These are phyloP conservation scores for Tribolium madens DNA, from an alignment of 1,140 invertebrate species.

Conservation along the genomic window DNA sequence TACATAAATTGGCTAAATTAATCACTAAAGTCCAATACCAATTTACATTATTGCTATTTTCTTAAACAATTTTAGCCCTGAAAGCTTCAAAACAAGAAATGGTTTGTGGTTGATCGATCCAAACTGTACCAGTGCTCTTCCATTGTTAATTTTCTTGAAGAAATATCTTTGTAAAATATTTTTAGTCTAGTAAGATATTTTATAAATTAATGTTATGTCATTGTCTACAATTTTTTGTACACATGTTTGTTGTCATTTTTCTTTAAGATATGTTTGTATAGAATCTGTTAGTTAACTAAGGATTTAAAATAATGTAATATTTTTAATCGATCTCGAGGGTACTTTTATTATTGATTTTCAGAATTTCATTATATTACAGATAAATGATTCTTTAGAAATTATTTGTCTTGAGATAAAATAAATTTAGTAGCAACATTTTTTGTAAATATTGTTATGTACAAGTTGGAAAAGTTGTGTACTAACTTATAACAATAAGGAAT, in stretches of 20 bases:
- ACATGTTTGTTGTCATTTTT: conserved; percentile 11
- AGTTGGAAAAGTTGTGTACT: not conserved
- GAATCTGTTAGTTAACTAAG: not conserved
- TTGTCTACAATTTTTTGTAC: conserved; percentile 7
- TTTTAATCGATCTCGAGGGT: conserved; percentile 9
- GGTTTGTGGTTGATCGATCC: conserved; percentile 76
- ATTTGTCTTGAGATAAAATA: not conserved
- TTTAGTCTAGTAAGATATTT: not conserved
- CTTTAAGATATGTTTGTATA: not conserved
- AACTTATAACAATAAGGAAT: conserved; percentile 13
- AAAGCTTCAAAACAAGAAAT: conserved; percentile 76
- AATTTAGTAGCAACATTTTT: conserved; percentile 2
- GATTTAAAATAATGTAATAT: conserved; percentile 6
- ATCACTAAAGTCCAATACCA: not conserved
- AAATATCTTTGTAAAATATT: conserved; percentile 27
- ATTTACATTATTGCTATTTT: not conserved
- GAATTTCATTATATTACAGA: too few relatives aligned
- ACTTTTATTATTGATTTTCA: not conserved
- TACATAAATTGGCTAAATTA: not conserved
- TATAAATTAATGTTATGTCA: not conserved
- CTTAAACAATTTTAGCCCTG: conserved; percentile 69
- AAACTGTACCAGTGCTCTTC: conserved; percentile 24
- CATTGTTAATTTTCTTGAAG: conserved; percentile 17
- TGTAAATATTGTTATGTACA: conserved; percentile 14
- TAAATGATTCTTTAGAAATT: too few relatives aligned